These are phyloP conservation scores for Campylomormyrus tamandua DNA, from an alignment of 2,113 vertebrate genomes.

Conservation along the genomic window DNA sequence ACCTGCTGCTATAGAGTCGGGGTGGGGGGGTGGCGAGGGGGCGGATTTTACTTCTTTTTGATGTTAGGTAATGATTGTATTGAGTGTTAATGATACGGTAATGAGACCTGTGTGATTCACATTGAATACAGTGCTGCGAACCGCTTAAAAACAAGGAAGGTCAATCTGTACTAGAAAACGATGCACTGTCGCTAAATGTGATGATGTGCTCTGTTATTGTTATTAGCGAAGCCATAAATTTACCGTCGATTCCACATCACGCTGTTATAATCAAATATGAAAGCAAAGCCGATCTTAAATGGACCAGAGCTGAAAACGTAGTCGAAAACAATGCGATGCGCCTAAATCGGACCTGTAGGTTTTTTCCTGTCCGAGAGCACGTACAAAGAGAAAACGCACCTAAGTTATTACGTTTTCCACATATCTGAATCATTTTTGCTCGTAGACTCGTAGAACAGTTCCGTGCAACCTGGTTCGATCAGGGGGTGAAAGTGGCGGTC, in stretches of 20 bases:
- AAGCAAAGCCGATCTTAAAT: neutral
- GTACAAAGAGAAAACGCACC: neutral
- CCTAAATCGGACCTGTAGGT: neutral
- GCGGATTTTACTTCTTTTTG: slow-evolving; percentile 42
- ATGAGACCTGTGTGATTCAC: slow-evolving; percentile 21
- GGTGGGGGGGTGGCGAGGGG: slow-evolving; percentile 23
- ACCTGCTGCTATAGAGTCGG: slow-evolving; percentile 60
- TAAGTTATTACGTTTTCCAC: neutral
- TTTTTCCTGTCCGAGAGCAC: neutral
- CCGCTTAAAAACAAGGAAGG: slow-evolving; percentile 12
- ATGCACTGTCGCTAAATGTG: neutral
- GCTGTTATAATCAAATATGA: neutral
- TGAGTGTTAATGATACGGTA: slow-evolving; percentile 23
- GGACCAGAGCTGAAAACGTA: neutral
- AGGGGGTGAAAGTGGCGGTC: neutral
- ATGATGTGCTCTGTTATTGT: neutral
- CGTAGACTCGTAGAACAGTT: neutral
- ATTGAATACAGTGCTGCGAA: slow-evolving; percentile 21
- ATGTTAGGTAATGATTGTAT: slow-evolving; percentile 51
- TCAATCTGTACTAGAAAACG: neutral
- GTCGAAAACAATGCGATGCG: neutral
- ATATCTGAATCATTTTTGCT: neutral
- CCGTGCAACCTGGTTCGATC: neutral
- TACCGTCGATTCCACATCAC: neutral
- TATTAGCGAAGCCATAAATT: neutral